Evolutionary conservation across 2,888 invertebrate species (phyloP), one percentile per base, ranked within the genome.

Genomic region (Latrodectus elegans): DNA sequence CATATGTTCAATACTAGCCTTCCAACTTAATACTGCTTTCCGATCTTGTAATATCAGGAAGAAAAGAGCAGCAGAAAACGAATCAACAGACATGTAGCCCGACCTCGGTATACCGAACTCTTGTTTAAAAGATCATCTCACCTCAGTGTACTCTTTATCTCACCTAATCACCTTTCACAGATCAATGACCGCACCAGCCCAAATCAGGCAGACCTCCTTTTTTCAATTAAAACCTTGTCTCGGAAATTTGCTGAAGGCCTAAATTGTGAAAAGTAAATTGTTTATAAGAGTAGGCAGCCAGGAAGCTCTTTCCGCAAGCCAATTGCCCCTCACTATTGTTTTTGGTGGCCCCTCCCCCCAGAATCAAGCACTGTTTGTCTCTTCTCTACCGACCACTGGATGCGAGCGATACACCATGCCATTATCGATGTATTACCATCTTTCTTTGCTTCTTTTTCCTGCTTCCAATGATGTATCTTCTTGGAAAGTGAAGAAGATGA

Each of bases 171-270:
- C 60, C 60, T n/a, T 60, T n/a, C 60, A 15, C 60, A n/a, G 60
- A 60, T 60, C 60, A 60, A 60, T 60, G 60, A 60, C 60, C 60
- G 60, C 14, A 60, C 60, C 60, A 60, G 60, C 60, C 60, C 60
- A 60, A 60, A 60, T 15, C 60, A 60, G 60, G n/a, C 60, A 60
- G 60, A 60, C 60, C 60, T 60, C 60, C 60, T 60, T 60, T 60
- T 60, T 60, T n/a, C 60, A 60, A 60, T 60, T 60, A 60, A 60
- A 60, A 60, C 12, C 60, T n/a, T 60, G 60, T 60, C 60, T 60
- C 60, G 60, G 60, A 60, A 60, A 60, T 60, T 60, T n/a, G 60
- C 60, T 60, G 60, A 60, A 60, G 60, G 60, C 60, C 60, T n/a
- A 60, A 60, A 60, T 60, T 60, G 60, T 60, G 60, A 15, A 60